phyloP scores from a whole-genome alignment of 30 jellyfish, hydroid and myxozoan genomes.

The Pseudorhiza aurosa region DNA sequence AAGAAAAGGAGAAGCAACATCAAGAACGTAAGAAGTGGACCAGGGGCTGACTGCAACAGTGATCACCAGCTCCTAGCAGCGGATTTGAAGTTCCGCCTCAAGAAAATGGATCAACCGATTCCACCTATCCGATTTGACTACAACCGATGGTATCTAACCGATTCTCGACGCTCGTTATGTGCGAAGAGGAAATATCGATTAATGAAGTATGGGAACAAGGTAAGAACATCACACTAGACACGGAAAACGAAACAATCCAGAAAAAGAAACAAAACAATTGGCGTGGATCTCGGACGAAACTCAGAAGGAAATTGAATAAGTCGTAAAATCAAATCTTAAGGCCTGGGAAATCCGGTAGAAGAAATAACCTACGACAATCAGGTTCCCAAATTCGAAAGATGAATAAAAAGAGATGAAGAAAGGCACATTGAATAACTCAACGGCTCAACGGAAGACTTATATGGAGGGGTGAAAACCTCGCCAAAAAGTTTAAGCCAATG shows the following conservation, averaged over 20 bases:
- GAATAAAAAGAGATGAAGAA: no score
- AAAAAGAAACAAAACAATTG: background rate
- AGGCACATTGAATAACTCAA: no score
- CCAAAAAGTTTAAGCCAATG: background rate
- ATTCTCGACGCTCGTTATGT: background rate
- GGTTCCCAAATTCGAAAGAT: no score
- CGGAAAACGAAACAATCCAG: background rate
- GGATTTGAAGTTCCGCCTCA: conserved; percentile 2
- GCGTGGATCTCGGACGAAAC: background rate
- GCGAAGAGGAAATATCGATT: background rate
- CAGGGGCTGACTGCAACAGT: conserved; percentile 50
- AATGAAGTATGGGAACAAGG: conserved; percentile 8
- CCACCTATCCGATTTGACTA: background rate
- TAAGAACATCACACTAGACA: background rate
- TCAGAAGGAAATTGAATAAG: background rate
- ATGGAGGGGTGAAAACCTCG: background rate
- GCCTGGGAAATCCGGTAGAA: background rate
- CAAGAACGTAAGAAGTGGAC: conserved; percentile 12
- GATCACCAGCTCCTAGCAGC: conserved; percentile 37
- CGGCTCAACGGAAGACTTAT: background rate
- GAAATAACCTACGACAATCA: background rate
- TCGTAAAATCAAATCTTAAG: background rate
- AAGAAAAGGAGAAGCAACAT: conserved; percentile 17
- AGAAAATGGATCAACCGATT: background rate
- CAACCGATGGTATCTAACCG: background rate